Percentiles rank a stretch among this genome's conserved stretches.
These are phyloP conservation scores for Solenodon paradoxus DNA, from an alignment of 2,113 vertebrate species.

Conservation along the genomic window DNA sequence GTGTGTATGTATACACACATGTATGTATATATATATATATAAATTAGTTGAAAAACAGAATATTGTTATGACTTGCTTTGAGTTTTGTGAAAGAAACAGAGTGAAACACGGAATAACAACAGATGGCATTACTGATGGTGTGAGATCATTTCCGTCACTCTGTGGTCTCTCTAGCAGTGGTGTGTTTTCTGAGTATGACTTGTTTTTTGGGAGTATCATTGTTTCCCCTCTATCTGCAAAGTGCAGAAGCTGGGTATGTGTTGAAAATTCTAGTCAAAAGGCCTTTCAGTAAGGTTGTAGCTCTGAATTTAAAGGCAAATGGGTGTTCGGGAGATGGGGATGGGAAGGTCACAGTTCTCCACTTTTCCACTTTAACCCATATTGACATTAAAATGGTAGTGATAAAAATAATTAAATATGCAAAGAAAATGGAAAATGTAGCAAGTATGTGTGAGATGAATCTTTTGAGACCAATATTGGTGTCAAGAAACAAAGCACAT, in stretches of 20 bases:
- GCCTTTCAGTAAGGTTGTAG: no score
- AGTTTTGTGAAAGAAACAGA: not conserved
- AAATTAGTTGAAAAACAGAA: not conserved
- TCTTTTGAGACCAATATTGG: not conserved
- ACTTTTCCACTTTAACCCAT: no score
- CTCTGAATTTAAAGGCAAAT: no score
- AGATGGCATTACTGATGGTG: not conserved
- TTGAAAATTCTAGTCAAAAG: not conserved
- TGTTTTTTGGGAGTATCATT: not conserved
- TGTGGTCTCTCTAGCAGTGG: not conserved
- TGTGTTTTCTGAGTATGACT: not conserved
- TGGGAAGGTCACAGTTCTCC: no score
- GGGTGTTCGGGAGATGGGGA: no score
- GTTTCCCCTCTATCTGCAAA: not conserved
- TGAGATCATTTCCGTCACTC: not conserved
- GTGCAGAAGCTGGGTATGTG: not conserved
- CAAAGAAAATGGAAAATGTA: not conserved
- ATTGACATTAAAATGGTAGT: not conserved
- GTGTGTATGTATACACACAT: no score
- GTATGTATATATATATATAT: no score
- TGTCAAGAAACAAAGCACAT: not conserved
- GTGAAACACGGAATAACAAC: not conserved
- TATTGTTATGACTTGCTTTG: not conserved
- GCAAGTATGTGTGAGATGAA: rapidly evolving
- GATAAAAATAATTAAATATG: not conserved